Evolutionary conservation across 35 echinoderm and acorn worm species (phyloP), one percentile per base, ranked within the genome.

Genomic region (Heliocidaris erythrogramma): DNA sequence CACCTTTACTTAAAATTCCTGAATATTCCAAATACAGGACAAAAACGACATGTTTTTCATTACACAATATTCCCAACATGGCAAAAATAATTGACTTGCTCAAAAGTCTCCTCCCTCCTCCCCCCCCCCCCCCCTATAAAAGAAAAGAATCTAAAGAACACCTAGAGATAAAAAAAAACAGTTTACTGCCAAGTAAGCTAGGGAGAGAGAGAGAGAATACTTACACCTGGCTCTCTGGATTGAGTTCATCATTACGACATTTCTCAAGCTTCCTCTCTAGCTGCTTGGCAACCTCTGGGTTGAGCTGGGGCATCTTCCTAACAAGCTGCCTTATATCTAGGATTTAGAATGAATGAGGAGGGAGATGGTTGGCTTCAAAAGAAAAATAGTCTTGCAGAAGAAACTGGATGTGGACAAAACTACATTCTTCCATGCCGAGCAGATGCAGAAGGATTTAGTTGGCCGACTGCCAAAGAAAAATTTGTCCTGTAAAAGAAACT

Each of bases 201-300:
- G 2, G 2, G 49, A 49, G 47, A 27, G 48, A 85, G 24, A 92
- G 11, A 42, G 24, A 16, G 7, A 47, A 9, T 18, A 95, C 97
- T 98, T 94, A 97, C 97, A 97, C 59, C 91, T 96, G 96, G 95
- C 97, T 98, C 42, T 98, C 97, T 93, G 97, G 97, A 50, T 98
- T 96, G 16, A 96, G 84, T 56, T 97, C 97, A 53, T 96, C 95
- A 94, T 98, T 98, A 87, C 95, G 94, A 88, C 97, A 98, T 31
- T 96, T 90, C 10, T 97, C 95, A 47, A 98, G 91, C 60, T 98
- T 98, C 49, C 90, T 93, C 49, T 98, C 97, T 49, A 98, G 89
- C 93, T 94, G 87, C 49, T 97, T 98, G 2, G 97, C 90, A 49
- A 94, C 94, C 61, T 97, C 96, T 95, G 90, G 88, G 93, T 98